phyloP scores from a whole-genome alignment of 2,797 vertebrate species.

The Eulemur albifrons region DNA sequence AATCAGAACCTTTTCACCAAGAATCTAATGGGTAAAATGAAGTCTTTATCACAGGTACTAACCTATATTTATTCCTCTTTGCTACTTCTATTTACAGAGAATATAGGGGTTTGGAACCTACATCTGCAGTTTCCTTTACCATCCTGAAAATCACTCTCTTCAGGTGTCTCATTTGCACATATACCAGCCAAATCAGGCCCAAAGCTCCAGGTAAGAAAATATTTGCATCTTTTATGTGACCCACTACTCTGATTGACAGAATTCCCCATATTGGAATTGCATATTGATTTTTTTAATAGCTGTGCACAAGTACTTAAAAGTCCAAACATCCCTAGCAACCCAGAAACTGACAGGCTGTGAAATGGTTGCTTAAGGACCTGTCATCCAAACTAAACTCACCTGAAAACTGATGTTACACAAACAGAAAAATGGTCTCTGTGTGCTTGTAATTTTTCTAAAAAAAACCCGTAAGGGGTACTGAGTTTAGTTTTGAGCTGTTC shows the following conservation, averaged over 20 bases:
- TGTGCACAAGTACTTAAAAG: conserved; percentile 58
- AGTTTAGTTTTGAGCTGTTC: conserved; percentile 29
- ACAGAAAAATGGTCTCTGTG: conserved; percentile 43
- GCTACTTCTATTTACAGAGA: background rate
- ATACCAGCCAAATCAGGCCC: background rate
- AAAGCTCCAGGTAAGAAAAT: background rate
- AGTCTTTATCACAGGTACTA: background rate
- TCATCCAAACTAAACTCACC: conserved; percentile 44
- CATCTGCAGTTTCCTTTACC: background rate
- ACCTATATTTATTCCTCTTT: background rate
- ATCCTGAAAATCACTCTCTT: conserved; percentile 3
- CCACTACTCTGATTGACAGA: conserved; percentile 30
- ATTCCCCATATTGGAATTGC: conserved; percentile 17
- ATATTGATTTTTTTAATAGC: conserved; percentile 46
- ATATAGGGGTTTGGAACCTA: background rate
- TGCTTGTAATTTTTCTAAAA: conserved; percentile 50
- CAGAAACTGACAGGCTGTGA: conserved; percentile 56
- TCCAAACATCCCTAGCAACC: conserved; percentile 39
- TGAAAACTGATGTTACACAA: conserved; percentile 33
- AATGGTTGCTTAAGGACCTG: conserved; percentile 39
- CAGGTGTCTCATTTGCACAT: background rate
- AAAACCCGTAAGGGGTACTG: background rate
- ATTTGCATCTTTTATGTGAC: conserved; percentile 47
- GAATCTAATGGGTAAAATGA: background rate
- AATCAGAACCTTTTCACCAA: background rate